Conservation (phyloP, 2,888 invertebrate species). For the Sarcophaga rosellei region DNA sequence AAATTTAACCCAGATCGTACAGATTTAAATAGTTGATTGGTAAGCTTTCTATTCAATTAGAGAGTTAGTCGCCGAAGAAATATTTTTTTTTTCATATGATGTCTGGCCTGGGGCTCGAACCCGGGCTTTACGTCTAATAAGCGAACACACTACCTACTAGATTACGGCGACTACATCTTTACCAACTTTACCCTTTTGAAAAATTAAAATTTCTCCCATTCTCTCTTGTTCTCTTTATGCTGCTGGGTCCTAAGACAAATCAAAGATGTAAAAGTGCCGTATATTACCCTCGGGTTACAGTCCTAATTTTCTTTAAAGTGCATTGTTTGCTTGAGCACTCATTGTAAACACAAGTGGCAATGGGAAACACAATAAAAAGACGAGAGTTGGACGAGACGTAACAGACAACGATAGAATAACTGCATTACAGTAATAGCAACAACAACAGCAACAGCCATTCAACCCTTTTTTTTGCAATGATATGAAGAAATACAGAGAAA, state of each 20-base stretch:
- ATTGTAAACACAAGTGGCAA: conserved; percentile 31
- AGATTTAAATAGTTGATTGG: no score
- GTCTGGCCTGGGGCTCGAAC: no score
- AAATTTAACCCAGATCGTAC: no score
- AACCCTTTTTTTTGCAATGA: conserved; percentile 5
- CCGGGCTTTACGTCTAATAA: no score
- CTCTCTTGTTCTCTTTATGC: neutral
- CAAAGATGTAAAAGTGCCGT: neutral
- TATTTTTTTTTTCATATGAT: no score
- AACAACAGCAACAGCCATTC: conserved; percentile 24
- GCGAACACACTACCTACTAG: no score
- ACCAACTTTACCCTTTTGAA: neutral
- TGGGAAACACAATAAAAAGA: conserved; percentile 19
- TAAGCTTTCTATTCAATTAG: no score
- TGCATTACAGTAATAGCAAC: conserved; percentile 13
- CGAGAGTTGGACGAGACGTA: conserved; percentile 2
- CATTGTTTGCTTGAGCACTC: conserved; percentile 60
- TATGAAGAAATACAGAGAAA: neutral
- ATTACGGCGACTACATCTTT: no score
- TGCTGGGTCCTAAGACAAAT: neutral
- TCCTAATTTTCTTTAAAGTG: conserved; percentile 47
- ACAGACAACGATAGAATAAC: conserved; percentile 29
- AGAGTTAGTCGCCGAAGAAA: no score
- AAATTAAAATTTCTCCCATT: neutral
- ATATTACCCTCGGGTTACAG: conserved; percentile 23